phyloP scores from a whole-genome alignment of 2,888 invertebrate species.

The Liodrosophila aerea region DNA sequence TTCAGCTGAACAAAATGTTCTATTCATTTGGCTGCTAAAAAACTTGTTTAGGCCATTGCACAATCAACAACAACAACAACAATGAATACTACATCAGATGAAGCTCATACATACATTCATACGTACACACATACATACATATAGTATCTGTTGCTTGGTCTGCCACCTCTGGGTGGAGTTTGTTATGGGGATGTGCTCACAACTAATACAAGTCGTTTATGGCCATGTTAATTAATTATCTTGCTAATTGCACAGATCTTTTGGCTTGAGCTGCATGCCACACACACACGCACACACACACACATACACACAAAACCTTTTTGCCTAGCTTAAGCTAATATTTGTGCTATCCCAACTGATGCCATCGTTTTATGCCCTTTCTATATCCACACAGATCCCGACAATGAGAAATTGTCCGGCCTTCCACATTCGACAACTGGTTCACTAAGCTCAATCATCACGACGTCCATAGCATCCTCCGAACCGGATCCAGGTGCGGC shows the following conservation, averaged over 20 bases:
- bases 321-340: neutral
- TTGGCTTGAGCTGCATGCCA: slow-evolving; percentile 59
- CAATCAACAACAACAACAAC: neutral
- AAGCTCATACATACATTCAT: neutral
- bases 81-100: slow-evolving; percentile 4
- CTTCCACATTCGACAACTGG: slow-evolving; percentile 83
- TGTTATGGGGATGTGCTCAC: slow-evolving; percentile 9
- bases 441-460: slow-evolving; percentile 84
- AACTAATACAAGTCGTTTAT: slow-evolving; percentile 45
- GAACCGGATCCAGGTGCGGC: slow-evolving; percentile 83
- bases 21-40: slow-evolving; percentile 17
- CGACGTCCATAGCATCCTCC: slow-evolving; percentile 84
- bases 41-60: slow-evolving; percentile 35
- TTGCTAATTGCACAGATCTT: slow-evolving; percentile 54
- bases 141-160: neutral
- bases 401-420: slow-evolving; percentile 83
- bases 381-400: slow-evolving; percentile 74
- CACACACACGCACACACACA: slow-evolving; percentile 21
- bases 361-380: slow-evolving; percentile 15
- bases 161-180: slow-evolving; percentile 11
- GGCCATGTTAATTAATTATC: slow-evolving; percentile 57
- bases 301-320: neutral
- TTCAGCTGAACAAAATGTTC: slow-evolving; percentile 17
- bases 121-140: neutral
- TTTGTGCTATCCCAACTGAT: slow-evolving; percentile 25